Evolutionary conservation across 2,797 vertebrate species (phyloP).

Genomic region (Sciurus vulgaris): DNA sequence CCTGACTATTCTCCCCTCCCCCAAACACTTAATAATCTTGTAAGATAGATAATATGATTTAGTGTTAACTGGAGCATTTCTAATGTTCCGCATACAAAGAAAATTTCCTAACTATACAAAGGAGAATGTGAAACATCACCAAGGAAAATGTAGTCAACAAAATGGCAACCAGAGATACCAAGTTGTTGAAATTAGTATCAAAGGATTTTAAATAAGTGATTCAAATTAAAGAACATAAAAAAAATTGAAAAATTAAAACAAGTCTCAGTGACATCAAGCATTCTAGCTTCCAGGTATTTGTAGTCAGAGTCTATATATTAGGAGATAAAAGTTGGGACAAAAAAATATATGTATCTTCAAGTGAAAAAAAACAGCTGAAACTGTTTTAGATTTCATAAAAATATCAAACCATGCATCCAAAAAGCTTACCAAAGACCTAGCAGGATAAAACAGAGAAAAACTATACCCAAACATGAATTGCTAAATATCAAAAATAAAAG

Average conservation of each 20-base stretch:
- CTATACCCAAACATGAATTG: background rate
- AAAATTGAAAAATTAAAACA: background rate
- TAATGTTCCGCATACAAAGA: background rate
- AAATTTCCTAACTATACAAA: background rate
- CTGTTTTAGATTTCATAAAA: background rate
- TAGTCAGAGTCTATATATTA: background rate
- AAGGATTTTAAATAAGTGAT: background rate
- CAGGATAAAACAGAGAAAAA: background rate
- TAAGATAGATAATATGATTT: background rate
- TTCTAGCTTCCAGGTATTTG: background rate
- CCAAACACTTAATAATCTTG: background rate
- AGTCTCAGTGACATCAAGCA: background rate
- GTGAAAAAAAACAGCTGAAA: background rate
- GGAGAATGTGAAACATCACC: background rate
- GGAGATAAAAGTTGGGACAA: background rate
- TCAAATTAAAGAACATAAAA: background rate
- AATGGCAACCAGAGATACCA: background rate
- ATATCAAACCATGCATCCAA: background rate
- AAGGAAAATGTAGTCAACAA: background rate
- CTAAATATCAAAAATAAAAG: background rate
- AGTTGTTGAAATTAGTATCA: background rate
- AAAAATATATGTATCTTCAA: background rate
- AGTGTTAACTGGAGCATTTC: background rate
- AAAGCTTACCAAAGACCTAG: background rate
- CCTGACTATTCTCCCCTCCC: fast-evolving